These are phyloP conservation scores for Distichodus sexfasciatus DNA, from an alignment of 2,797 vertebrate genomes.

Conservation along the genomic window DNA sequence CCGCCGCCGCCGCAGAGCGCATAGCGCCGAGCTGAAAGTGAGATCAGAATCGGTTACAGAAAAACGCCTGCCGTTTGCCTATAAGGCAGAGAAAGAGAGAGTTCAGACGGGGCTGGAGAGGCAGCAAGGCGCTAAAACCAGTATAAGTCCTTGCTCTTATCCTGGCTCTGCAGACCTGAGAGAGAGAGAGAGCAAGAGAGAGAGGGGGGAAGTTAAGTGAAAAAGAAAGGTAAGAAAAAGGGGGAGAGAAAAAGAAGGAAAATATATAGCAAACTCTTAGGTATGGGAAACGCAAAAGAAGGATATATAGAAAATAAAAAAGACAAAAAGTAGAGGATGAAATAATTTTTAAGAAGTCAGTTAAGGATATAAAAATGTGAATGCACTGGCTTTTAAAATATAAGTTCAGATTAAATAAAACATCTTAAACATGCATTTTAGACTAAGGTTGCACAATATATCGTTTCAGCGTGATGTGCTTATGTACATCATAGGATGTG, in stretches of 20 bases:
- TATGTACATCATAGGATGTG: too few relatives aligned
- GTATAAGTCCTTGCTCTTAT: constrained; percentile 97
- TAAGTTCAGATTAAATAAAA: background rate
- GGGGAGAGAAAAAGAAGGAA: constrained; percentile 48
- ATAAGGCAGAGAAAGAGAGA: constrained; percentile 72
- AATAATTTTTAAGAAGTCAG: background rate
- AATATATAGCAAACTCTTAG: constrained; percentile 32
- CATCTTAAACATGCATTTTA: too few relatives aligned
- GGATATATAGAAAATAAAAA: constrained; percentile 33
- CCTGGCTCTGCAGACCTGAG: constrained; percentile 93
- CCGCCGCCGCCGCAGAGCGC: constrained; percentile 85
- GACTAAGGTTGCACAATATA: too few relatives aligned
- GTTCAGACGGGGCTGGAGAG: constrained; percentile 64
- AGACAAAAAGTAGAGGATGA: constrained; percentile 14
- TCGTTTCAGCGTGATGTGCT: too few relatives aligned
- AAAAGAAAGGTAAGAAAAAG: constrained; percentile 55
- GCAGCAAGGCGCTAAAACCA: constrained; percentile 88
- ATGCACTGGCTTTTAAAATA: background rate
- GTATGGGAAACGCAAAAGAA: constrained; percentile 39
- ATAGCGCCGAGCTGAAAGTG: constrained; percentile 93
- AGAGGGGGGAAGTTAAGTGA: constrained; percentile 48
- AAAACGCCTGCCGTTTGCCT: constrained; percentile 67
- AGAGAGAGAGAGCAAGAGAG: constrained; percentile 30
- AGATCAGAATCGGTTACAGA: constrained; percentile 93
- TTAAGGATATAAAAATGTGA: background rate